These are phyloP conservation scores for Nomada ferruginata DNA, from an alignment of 2,888 invertebrate genomes.

Conservation along the genomic window DNA sequence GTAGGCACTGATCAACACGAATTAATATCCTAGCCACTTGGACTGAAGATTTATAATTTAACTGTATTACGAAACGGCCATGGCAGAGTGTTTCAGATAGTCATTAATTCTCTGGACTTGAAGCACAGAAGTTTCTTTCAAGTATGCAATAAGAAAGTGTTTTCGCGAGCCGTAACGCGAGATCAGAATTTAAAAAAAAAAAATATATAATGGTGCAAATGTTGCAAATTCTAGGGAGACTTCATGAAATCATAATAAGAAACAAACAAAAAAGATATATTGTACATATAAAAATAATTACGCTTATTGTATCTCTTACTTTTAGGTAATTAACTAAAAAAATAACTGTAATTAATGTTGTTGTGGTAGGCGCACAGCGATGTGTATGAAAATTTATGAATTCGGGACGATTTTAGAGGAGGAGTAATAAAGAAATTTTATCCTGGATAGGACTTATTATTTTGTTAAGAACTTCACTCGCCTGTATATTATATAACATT, in stretches of 20 bases:
- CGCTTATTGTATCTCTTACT: slow-evolving; percentile 84
- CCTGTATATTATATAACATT: slow-evolving; percentile 68
- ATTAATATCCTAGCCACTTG: slow-evolving; percentile 40
- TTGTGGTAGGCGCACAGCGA: slow-evolving; percentile 84
- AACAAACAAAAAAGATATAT: slow-evolving; percentile 78
- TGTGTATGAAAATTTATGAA: slow-evolving; percentile 82
- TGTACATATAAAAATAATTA: slow-evolving; percentile 83
- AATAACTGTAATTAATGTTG: slow-evolving; percentile 84
- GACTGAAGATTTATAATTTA: slow-evolving; percentile 47
- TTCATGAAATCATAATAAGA: slow-evolving; percentile 76
- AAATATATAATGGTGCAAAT: slow-evolving; percentile 70
- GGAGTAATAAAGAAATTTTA: slow-evolving; percentile 83
- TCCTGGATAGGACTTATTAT: slow-evolving; percentile 80
- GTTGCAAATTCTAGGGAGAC: slow-evolving; percentile 73
- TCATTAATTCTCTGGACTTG: slow-evolving; percentile 65
- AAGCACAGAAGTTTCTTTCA: slow-evolving; percentile 62
- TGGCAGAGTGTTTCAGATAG: slow-evolving; percentile 49
- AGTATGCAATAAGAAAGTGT: slow-evolving; percentile 66
- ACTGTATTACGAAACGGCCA: slow-evolving; percentile 26
- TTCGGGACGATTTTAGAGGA: slow-evolving; percentile 82
- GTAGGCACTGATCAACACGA: slow-evolving; percentile 59
- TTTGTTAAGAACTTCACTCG: slow-evolving; percentile 73
- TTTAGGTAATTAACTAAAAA: slow-evolving; percentile 83
- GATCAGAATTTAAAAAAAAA: slow-evolving; percentile 55
- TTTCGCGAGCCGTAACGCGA: slow-evolving; percentile 75